Percentiles rank a stretch among this genome's conserved stretches.
Evolutionary conservation across 2,113 vertebrate species (phyloP).

Genomic region (Triplophysa dalaica): DNA sequence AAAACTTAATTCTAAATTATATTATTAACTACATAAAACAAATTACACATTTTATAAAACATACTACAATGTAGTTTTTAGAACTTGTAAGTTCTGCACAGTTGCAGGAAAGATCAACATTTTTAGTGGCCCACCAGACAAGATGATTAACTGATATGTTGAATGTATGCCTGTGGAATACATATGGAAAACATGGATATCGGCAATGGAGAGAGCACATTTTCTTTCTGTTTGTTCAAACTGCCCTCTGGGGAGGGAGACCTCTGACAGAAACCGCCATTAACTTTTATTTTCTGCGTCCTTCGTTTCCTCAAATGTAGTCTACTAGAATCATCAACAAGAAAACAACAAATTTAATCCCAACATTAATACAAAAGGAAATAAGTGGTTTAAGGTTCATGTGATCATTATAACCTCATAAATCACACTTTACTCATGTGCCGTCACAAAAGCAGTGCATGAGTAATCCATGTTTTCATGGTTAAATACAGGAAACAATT

Average conservation of each 20-base stretch:
- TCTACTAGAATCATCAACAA: too few relatives aligned
- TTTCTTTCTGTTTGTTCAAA: conserved; percentile 50
- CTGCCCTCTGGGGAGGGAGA: conserved; percentile 39
- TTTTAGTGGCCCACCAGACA: neutral
- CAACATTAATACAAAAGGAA: neutral
- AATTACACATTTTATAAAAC: too few relatives aligned
- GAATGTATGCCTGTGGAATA: conserved; percentile 59
- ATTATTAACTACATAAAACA: too few relatives aligned
- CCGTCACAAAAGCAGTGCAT: too few relatives aligned
- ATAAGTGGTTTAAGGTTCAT: neutral
- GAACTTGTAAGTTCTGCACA: neutral
- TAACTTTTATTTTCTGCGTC: neutral
- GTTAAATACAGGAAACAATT: neutral
- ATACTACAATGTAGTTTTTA: too few relatives aligned
- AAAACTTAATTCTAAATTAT: too few relatives aligned
- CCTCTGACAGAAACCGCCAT: conserved; percentile 8
- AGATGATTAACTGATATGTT: neutral
- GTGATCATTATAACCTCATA: neutral
- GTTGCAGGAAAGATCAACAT: neutral
- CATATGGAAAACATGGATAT: conserved; percentile 61
- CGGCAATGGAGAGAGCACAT: conserved; percentile 71
- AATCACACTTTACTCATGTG: too few relatives aligned
- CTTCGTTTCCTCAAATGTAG: neutral
- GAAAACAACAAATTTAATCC: neutral
- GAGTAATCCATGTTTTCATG: neutral